phyloP scores from a whole-genome alignment of 2,113 vertebrate species.

The Corythoichthys haematopterus region DNA sequence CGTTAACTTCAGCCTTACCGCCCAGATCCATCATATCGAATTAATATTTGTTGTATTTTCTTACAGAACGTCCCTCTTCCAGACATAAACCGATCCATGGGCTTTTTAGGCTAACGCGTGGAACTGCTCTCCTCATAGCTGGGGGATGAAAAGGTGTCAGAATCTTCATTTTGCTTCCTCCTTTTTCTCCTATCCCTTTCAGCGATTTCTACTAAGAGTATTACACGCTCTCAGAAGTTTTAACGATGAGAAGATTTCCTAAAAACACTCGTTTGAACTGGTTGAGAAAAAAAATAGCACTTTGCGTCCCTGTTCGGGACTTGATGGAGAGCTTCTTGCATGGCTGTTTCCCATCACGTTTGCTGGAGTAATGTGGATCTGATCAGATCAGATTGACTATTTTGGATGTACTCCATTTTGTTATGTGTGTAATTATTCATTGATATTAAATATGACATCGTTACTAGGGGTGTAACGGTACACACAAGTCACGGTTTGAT shows the following conservation, averaged over 20 bases:
- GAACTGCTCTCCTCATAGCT: slow-evolving; percentile 22
- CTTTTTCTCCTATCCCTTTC: slow-evolving; percentile 2
- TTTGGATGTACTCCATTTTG: slow-evolving; percentile 52
- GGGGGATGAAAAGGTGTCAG: slow-evolving; percentile 41
- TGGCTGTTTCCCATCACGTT: slow-evolving; percentile 39
- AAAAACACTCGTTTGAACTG: slow-evolving; percentile 14
- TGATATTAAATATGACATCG: slow-evolving; percentile 49
- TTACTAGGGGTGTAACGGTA: not conserved
- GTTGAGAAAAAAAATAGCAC: slow-evolving; percentile 38
- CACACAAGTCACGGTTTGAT: no score
- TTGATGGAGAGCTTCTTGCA: slow-evolving; percentile 40
- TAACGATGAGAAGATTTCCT: slow-evolving; percentile 27
- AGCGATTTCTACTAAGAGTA: slow-evolving; percentile 6
- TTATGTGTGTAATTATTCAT: slow-evolving; percentile 55
- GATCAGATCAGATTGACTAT: slow-evolving; percentile 26
- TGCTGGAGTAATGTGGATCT: slow-evolving; percentile 45
- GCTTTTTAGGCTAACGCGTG: slow-evolving; percentile 80
- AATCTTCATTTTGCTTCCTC: slow-evolving; percentile 20
- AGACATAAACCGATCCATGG: slow-evolving; percentile 83
- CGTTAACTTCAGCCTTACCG: not conserved
- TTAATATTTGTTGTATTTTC: slow-evolving; percentile 47
- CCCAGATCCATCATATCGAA: not conserved
- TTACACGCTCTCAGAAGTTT: slow-evolving; percentile 6
- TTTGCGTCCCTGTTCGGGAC: slow-evolving; percentile 41
- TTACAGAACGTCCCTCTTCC: slow-evolving; percentile 82